A percentile compares a stretch with the other conserved stretches of the same genome.
phyloP scores from a whole-genome alignment of 2,797 vertebrate genomes.

The Melanotaenia maccullochi region DNA sequence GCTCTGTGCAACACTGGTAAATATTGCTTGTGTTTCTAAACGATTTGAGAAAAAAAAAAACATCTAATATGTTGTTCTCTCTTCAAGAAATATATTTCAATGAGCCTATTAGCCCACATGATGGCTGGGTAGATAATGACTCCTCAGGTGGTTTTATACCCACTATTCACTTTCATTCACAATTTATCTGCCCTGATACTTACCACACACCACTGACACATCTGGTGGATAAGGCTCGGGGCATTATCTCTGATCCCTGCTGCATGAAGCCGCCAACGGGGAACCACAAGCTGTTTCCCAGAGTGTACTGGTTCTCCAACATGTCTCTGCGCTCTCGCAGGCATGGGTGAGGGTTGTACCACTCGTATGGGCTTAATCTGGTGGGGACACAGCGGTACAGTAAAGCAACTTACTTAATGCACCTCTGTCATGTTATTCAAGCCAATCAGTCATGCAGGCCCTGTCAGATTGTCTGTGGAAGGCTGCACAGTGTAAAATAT shows the following conservation, averaged over 20 bases:
- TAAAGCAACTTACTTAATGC: constrained; percentile 28
- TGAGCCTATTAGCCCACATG: not conserved
- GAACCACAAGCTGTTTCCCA: constrained; percentile 98
- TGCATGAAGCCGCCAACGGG: constrained; percentile 97
- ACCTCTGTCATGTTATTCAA: constrained; percentile 34
- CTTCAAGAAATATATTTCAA: not conserved
- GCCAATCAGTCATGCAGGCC: constrained; percentile 47
- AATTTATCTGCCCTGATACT: constrained; percentile 55
- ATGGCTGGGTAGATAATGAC: not conserved
- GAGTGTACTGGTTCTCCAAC: constrained; percentile 94
- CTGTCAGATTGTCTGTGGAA: constrained; percentile 49
- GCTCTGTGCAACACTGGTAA: not conserved
- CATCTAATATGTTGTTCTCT: not conserved
- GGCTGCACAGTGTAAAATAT: constrained; percentile 37
- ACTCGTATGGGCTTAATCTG: constrained; percentile 95
- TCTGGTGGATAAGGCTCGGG: constrained; percentile 92
- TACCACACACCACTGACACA: constrained; percentile 96
- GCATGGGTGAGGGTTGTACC: constrained; percentile 95
- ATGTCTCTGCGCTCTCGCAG: constrained; percentile 88
- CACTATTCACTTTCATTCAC: not conserved
- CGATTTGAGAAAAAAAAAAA: not conserved
- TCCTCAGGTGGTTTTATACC: not conserved
- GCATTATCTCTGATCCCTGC: constrained; percentile 96
- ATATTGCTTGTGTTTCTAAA: not conserved
- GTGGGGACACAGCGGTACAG: constrained; percentile 18